phyloP scores from a whole-genome alignment of 2,113 vertebrate genomes.

The Microcebus murinus region DNA sequence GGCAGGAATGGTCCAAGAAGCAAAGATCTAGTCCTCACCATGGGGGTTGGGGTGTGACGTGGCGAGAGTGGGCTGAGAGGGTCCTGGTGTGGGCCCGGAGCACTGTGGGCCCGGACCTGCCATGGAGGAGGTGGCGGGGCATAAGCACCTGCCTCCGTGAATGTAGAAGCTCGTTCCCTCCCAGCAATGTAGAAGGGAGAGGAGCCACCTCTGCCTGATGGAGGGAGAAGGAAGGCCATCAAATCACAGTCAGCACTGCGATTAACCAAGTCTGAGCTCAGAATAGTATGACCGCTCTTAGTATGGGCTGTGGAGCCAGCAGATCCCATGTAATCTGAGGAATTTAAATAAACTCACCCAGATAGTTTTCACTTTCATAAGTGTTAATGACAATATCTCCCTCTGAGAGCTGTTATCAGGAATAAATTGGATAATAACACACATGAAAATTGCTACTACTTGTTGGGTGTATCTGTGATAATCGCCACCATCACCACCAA shows the following conservation, averaged over 20 bases:
- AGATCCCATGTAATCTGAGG: fast-evolving
- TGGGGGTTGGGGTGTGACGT: no score
- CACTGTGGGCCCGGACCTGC: no score
- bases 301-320: not conserved
- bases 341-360: no score
- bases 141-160: not conserved
- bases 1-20: not conserved
- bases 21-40: not conserved
- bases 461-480: not conserved
- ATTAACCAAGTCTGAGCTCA: no score
- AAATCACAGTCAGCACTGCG: not conserved
- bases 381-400: not conserved
- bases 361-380: not conserved
- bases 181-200: no score
- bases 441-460: no score
- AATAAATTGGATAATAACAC: no score
- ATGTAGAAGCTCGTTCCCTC: not conserved
- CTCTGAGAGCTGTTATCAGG: not conserved
- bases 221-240: not conserved
- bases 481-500: fast-evolving
- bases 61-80: not conserved
- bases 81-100: not conserved
- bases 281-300: fast-evolving
- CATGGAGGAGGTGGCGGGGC: not conserved
- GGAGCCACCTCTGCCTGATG: not conserved